Percentiles rank a stretch among this genome's conserved stretches.
Evolutionary conservation across 2,797 vertebrate species (phyloP).

Genomic region (Echeneis naucrates): DNA sequence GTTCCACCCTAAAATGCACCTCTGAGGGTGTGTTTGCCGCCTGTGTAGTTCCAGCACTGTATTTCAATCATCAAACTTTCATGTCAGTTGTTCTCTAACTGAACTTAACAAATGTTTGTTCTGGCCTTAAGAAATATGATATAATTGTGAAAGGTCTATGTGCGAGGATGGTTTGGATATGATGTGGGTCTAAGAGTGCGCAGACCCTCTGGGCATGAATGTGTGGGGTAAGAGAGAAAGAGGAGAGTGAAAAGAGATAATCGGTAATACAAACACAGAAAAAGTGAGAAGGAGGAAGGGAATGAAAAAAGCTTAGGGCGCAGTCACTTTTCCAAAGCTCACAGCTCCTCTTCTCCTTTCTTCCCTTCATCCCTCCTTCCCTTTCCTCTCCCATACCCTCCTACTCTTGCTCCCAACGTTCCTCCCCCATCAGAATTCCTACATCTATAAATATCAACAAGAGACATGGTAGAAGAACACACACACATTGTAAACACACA

Average conservation of each 20-base stretch:
- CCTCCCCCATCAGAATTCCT: slow-evolving; percentile 56
- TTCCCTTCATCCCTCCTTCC: slow-evolving; percentile 10
- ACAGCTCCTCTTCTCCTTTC: slow-evolving; percentile 1
- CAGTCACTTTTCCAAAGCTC: slow-evolving; percentile 1
- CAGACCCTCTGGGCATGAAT: neutral
- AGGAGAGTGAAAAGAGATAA: slow-evolving; percentile 14
- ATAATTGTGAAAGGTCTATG: neutral
- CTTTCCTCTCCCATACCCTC: slow-evolving; percentile 20
- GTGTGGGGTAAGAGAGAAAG: neutral
- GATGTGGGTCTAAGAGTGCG: neutral
- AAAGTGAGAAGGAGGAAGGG: neutral
- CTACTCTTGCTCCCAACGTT: slow-evolving; percentile 43
- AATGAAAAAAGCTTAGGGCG: slow-evolving; percentile 6
- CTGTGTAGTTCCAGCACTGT: too few species aligned
- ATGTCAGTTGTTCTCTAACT: too few species aligned
- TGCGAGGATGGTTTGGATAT: neutral
- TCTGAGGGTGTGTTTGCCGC: too few species aligned
- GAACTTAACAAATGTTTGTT: neutral
- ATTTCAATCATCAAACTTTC: too few species aligned
- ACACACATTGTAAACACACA: slow-evolving; percentile 47
- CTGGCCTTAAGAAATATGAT: neutral
- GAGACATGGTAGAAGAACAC: slow-evolving; percentile 57
- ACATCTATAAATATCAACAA: slow-evolving; percentile 78
- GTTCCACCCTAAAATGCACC: too few species aligned
- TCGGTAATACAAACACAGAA: slow-evolving; percentile 1